Evolutionary conservation across 2,888 invertebrate species (phyloP).

Genomic region (Phengaris arion): DNA sequence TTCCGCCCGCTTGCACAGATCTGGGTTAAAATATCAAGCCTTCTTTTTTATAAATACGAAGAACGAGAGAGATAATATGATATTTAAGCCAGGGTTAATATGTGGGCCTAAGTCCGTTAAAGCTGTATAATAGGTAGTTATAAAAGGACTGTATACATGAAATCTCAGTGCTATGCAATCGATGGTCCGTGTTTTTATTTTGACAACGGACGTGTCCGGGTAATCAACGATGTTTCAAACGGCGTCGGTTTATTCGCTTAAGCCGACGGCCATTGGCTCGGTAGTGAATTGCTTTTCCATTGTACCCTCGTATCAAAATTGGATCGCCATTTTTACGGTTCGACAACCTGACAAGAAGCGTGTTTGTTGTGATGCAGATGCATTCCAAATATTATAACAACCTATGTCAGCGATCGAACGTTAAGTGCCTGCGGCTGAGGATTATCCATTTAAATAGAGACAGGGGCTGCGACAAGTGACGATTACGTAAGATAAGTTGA

Average conservation of each 20-base stretch:
- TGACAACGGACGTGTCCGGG: conserved; percentile 14
- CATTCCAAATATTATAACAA: background rate
- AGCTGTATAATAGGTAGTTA: no score
- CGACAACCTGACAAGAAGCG: background rate
- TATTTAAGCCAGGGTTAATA: no score
- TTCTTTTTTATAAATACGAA: no score
- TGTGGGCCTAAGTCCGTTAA: no score
- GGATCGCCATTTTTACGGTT: conserved; percentile 19
- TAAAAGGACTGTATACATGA: background rate
- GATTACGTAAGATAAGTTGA: no score
- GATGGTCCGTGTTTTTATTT: conserved; percentile 18
- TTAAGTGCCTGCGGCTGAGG: no score
- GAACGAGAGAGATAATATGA: no score
- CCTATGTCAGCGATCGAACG: no score
- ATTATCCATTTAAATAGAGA: no score
- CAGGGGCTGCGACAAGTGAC: no score
- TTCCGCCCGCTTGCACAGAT: no score
- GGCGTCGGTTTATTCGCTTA: conserved; percentile 21
- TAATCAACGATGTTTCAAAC: conserved; percentile 25
- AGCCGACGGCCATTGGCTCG: conserved; percentile 20
- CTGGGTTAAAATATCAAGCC: no score
- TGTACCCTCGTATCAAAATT: conserved; percentile 21
- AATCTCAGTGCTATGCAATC: conserved; percentile 15
- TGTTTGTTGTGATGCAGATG: background rate
- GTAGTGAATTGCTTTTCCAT: conserved; percentile 23